Evolutionary conservation across 2,797 vertebrate genomes (phyloP).

Genomic region (Gallinago solitaria): DNA sequence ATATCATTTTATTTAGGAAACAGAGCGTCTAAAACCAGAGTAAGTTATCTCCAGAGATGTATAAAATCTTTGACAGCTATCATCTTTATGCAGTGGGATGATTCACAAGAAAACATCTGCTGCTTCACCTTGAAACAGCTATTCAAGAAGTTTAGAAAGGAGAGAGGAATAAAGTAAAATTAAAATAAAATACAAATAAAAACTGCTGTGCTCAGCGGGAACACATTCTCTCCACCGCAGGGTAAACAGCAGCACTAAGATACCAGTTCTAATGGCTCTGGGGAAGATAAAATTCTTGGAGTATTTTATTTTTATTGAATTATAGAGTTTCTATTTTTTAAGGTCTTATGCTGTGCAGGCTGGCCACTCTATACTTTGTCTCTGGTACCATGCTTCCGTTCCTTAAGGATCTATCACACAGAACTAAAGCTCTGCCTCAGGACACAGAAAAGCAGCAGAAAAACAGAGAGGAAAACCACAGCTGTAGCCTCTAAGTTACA

Average conservation of each 20-base stretch:
- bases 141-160: neutral
- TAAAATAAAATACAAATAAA: neutral
- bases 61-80: neutral
- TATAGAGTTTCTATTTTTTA: neutral
- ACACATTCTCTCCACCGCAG: neutral
- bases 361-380: neutral
- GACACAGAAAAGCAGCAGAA: neutral
- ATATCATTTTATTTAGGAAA: neutral
- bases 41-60: neutral
- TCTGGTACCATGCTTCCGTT: neutral
- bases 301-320: neutral
- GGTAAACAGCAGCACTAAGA: neutral
- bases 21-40: neutral
- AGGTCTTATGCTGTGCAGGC: neutral
- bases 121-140: neutral
- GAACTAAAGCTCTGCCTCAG: neutral
- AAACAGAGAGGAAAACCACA: neutral
- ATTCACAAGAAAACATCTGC: neutral
- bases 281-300: neutral
- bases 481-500: neutral
- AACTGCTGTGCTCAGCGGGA: neutral
- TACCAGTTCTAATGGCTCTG: neutral
- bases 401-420: neutral
- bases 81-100: neutral
- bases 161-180: neutral